These are phyloP conservation scores for Volucella bombylans DNA, from an alignment of 2,888 invertebrate genomes.

Conservation along the genomic window DNA sequence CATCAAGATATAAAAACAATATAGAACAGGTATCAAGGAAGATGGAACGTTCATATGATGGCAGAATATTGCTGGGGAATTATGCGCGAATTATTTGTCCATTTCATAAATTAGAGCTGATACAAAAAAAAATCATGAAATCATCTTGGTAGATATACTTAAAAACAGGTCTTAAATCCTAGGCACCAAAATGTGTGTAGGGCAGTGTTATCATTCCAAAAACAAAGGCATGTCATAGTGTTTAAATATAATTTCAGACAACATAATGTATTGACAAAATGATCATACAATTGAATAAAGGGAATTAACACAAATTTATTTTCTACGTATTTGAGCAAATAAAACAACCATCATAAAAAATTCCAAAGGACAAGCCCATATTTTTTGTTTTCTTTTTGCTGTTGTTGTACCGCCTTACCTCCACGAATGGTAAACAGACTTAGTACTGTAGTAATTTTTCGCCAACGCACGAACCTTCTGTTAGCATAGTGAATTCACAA, in stretches of 20 bases:
- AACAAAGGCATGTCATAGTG: too few relatives aligned
- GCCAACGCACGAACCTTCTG: conserved; percentile 24
- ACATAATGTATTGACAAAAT: conserved; percentile 5
- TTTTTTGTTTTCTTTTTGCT: conserved; percentile 14
- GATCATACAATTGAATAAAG: conserved; percentile 35
- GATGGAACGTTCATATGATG: too few relatives aligned
- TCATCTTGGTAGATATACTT: too few relatives aligned
- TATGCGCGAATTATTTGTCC: too few relatives aligned
- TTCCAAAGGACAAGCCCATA: conserved; percentile 53
- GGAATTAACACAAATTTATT: conserved; percentile 9
- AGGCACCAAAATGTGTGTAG: too few relatives aligned
- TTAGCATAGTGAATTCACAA: conserved; percentile 7
- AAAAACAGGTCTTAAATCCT: too few relatives aligned
- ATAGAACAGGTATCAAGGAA: too few relatives aligned
- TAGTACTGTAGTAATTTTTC: conserved; percentile 13
- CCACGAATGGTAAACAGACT: conserved; percentile 7
- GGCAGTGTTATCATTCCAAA: too few relatives aligned
- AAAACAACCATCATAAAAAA: conserved; percentile 43
- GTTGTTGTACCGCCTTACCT: not conserved
- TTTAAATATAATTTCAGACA: not conserved
- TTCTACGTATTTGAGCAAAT: conserved; percentile 40
- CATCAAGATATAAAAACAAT: too few relatives aligned
- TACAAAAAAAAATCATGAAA: too few relatives aligned
- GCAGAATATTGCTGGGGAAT: too few relatives aligned
- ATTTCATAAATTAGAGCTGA: too few relatives aligned